Evolutionary conservation across 2,888 invertebrate species (phyloP).

Genomic region (Rhagonycha fulva): DNA sequence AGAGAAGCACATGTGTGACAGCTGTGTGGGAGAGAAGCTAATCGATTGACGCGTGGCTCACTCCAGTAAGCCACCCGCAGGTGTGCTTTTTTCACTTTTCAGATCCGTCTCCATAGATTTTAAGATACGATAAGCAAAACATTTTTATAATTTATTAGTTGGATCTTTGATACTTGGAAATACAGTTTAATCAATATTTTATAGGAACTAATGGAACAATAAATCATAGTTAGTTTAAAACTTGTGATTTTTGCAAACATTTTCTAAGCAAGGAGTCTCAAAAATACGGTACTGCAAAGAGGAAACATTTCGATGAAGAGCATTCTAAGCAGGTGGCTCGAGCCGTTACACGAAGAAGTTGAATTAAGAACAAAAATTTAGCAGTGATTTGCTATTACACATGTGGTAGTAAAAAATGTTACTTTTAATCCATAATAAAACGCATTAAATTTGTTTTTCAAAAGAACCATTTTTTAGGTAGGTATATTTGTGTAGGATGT

Average conservation of each 20-base stretch:
- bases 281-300: constrained; percentile 14
- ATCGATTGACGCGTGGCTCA: constrained; percentile 49
- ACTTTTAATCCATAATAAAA: neutral
- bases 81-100: constrained; percentile 31
- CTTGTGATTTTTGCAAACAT: neutral
- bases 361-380: constrained; percentile 10
- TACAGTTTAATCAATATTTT: neutral
- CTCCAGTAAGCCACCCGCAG: constrained; percentile 42
- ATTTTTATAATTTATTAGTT: neutral
- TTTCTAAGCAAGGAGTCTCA: neutral
- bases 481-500: neutral
- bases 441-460: neutral
- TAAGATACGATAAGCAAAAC: neutral
- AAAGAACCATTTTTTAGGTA: neutral
- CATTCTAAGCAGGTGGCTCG: constrained; percentile 20
- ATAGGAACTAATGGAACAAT: neutral
- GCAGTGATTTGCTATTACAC: constrained; percentile 23
- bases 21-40: constrained; percentile 41
- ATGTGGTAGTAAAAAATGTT: constrained; percentile 5
- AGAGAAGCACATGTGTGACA: constrained; percentile 41
- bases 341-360: constrained; percentile 16
- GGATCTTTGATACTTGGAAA: neutral
- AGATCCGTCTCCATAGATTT: constrained; percentile 20
- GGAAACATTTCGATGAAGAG: constrained; percentile 13
- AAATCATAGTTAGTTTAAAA: neutral